Evolutionary conservation across 1,140 invertebrate genomes (phyloP).

Genomic region (Xylocopa sonorina): DNA sequence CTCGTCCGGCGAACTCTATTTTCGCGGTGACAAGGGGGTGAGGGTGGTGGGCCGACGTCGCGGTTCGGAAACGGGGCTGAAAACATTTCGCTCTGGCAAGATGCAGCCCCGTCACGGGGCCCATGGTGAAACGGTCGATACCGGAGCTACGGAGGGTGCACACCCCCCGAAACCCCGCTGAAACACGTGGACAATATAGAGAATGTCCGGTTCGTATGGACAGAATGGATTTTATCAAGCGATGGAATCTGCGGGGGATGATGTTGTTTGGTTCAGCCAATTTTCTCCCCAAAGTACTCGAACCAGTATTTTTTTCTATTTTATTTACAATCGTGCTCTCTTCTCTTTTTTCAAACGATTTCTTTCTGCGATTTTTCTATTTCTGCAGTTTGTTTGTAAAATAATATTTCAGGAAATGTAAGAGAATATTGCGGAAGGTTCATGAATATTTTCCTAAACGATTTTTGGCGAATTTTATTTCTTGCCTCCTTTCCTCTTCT

Average conservation of each 20-base stretch:
- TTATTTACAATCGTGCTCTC: no score
- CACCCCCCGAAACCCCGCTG: not conserved
- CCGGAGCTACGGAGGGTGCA: not conserved
- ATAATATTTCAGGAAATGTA: no score
- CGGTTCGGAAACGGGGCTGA: constrained; percentile 14
- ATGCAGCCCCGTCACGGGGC: constrained; percentile 6
- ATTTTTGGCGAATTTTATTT: no score
- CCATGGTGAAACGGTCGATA: constrained; percentile 35
- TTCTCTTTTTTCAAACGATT: no score
- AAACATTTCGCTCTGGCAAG: constrained; percentile 31
- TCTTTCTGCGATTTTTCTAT: no score
- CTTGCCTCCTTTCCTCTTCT: no score
- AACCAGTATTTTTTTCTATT: no score
- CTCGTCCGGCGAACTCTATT: constrained; percentile 30
- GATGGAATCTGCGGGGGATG: not conserved
- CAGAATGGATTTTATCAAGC: not conserved
- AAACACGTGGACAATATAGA: constrained; percentile 5
- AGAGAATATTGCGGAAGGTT: no score
- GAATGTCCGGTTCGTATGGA: not conserved
- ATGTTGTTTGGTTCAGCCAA: not conserved
- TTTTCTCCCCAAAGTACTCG: not conserved
- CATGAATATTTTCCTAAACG: no score
- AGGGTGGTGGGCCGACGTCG: not conserved
- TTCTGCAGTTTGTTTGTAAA: no score
- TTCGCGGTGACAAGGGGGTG: not conserved